Base-by-base conservation (phyloP, 2,113 vertebrate species). In the Cygnus buccinator region DNA sequence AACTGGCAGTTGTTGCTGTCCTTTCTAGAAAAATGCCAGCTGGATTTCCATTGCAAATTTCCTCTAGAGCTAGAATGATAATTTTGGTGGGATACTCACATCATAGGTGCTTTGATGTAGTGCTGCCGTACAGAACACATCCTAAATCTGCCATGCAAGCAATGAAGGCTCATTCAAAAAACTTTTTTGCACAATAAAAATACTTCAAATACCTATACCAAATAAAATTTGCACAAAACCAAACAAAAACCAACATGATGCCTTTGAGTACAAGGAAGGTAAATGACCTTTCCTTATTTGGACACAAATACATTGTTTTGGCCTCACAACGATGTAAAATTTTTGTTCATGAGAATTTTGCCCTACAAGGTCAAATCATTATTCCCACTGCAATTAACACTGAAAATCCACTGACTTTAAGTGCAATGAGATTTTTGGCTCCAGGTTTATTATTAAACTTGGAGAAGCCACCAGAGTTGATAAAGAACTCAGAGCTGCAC, bases 401-500 rank as follows among this genome's bases (percentile, higher is more conserved):
- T 72, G 73, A 84, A 88, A 89, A 89, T 82, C 52, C 67, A 57
- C 81, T 46, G 73, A 81, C n/a, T 76, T 55, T 10, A 48, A 74
- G 17, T 33, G 39, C 22, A 63, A 25, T 55, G 61, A 67, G 57
- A 73, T 61, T 87, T 92, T 68, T 89, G 43, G 77, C 61, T 95
- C 16, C 62, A 76, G 63, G 48, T 87, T 92, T 84, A 83, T n/a
- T 86, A 84, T 25, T 71, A 86, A 93, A 88, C 35, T 83, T 93
- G 77, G 88, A 96, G 95, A 93, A 94, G 74, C 44, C 86, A 89
- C 58, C 68, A 71, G 80, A 93, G 72, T 28, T 62, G 33, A 91
- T 90, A 86, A 87, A 95, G 88, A 55, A 65, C 89, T 91, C 44
- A 67, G 85, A 82, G 91, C 84, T 88, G 68, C 94, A 90, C 50